phyloP scores from a whole-genome alignment of 30 jellyfish, hydroid and myxozoan species.

The Turritopsis dohrnii region DNA sequence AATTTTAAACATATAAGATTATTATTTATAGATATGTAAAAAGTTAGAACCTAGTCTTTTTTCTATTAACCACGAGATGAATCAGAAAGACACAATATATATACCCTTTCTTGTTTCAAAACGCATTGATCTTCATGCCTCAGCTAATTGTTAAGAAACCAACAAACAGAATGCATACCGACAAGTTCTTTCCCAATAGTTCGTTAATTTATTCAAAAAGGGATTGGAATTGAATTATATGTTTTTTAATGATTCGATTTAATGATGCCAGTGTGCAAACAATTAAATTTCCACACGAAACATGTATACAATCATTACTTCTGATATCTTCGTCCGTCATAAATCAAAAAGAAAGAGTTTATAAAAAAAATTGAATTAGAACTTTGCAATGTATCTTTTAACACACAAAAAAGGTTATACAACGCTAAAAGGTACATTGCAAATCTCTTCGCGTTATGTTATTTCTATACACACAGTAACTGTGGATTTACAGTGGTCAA shows the following conservation, averaged over 20 bases:
- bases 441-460: too few relatives aligned
- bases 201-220: not conserved
- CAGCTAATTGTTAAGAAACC: not conserved
- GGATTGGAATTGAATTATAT: not conserved
- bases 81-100: not conserved
- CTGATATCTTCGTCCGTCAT: not conserved
- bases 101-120: not conserved
- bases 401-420: too few relatives aligned
- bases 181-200: not conserved
- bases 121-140: not conserved
- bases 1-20: not conserved
- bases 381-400: too few relatives aligned
- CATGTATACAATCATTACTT: not conserved
- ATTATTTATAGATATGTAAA: not conserved
- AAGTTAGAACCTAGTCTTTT: not conserved
- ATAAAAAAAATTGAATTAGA: too few relatives aligned
- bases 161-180: not conserved
- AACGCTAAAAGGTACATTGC: too few relatives aligned
- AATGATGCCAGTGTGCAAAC: not conserved
- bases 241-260: not conserved
- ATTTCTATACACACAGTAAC: too few relatives aligned
- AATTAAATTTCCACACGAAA: not conserved
- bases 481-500: too few relatives aligned
- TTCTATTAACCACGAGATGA: not conserved
- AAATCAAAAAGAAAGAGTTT: too few relatives aligned